Evolutionary conservation across 2,113 vertebrate species (phyloP).

Genomic region (Hyperopisus bebe): DNA sequence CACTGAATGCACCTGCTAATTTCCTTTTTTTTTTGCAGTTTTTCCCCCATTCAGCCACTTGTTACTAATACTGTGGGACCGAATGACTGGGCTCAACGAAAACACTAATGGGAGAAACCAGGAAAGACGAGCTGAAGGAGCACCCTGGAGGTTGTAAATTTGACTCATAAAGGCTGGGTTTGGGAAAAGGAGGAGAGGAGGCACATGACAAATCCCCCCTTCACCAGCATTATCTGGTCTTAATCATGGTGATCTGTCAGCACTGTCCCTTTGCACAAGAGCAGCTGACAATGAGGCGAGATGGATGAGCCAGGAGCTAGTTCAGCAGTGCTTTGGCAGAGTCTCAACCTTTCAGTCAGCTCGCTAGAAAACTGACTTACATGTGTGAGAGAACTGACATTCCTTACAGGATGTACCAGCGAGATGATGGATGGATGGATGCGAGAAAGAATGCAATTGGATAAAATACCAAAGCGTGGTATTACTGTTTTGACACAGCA

Average conservation of each 20-base stretch:
- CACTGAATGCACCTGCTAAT: neutral
- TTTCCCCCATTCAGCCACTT: neutral
- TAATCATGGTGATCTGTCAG: constrained; percentile 15
- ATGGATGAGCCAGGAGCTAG: constrained; percentile 36
- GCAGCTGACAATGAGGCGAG: constrained; percentile 12
- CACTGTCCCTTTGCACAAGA: neutral
- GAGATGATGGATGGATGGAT: neutral
- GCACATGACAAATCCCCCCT: neutral
- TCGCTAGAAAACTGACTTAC: constrained; percentile 12
- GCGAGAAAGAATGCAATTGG: neutral
- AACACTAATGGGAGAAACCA: neutral
- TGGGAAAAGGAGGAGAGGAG: neutral
- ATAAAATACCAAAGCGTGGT: neutral
- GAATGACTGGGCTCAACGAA: neutral
- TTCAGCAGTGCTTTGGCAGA: constrained; percentile 26
- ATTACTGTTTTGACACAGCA: neutral
- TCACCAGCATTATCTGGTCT: constrained; percentile 11
- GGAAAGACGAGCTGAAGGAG: neutral
- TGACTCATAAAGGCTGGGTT: neutral
- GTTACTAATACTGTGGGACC: neutral
- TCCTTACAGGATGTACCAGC: neutral
- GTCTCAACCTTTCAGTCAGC: constrained; percentile 25
- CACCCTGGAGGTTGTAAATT: neutral
- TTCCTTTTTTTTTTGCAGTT: neutral
- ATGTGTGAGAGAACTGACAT: neutral